These are phyloP conservation scores for Scaptodrosophila latifasciaeformis DNA, from an alignment of 2,888 invertebrate genomes.

Conservation along the genomic window DNA sequence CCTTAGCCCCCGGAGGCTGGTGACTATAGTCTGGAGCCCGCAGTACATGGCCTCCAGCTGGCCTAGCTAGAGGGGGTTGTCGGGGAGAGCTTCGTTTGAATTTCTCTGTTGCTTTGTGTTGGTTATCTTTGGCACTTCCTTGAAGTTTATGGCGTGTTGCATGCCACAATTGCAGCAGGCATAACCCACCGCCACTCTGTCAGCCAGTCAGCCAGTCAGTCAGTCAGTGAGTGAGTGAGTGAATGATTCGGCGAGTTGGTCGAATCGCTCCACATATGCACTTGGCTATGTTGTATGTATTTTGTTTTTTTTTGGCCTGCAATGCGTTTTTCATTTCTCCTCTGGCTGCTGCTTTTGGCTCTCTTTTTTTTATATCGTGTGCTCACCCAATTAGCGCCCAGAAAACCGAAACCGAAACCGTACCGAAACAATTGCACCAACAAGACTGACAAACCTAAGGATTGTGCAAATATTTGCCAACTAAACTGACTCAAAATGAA, in stretches of 20 bases:
- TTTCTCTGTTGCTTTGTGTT: not conserved
- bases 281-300: slow-evolving; percentile 8
- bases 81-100: too few relatives aligned
- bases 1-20: slow-evolving; percentile 2
- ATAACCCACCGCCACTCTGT: slow-evolving; percentile 9
- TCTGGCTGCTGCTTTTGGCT: slow-evolving; percentile 43
- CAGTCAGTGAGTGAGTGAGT: slow-evolving; percentile 21
- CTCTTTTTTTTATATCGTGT: slow-evolving; percentile 63
- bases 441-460: slow-evolving; percentile 41
- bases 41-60: not conserved
- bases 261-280: slow-evolving; percentile 16
- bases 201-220: slow-evolving; percentile 19
- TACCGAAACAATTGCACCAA: slow-evolving; percentile 28
- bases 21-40: too few relatives aligned
- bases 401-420: slow-evolving; percentile 53
- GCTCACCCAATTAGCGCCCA: slow-evolving; percentile 65
- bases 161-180: slow-evolving; percentile 50
- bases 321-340: slow-evolving; percentile 63
- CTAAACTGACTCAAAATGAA: slow-evolving; percentile 58
- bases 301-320: too few relatives aligned
- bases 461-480: slow-evolving; percentile 60
- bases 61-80: not conserved
- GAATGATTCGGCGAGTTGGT: too few relatives aligned
- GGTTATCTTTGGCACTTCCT: slow-evolving; percentile 53
- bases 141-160: slow-evolving; percentile 50